Conservation (phyloP, 2,888 invertebrate species). For the Allacma fusca region DNA sequence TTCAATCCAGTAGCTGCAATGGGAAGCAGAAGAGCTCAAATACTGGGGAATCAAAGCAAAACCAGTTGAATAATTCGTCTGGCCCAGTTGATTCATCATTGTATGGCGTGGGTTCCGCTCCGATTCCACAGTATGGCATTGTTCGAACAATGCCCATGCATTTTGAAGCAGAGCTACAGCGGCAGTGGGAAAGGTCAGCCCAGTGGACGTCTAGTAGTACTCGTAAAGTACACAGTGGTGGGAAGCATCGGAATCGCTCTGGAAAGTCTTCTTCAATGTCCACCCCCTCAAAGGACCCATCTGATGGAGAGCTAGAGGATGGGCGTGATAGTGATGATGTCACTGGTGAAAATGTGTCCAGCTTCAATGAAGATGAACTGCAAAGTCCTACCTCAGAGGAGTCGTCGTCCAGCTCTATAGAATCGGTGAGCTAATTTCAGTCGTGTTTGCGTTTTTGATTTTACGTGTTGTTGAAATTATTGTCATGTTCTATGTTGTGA, state of each 20-base stretch:
- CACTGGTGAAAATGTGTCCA: background rate
- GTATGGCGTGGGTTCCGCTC: constrained; percentile 26
- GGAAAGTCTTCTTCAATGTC: constrained; percentile 23
- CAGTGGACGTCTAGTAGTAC: constrained; percentile 51
- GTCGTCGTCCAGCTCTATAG: constrained; percentile 37
- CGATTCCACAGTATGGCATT: constrained; percentile 51
- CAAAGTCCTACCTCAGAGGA: constrained; percentile 41
- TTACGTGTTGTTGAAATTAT: background rate
- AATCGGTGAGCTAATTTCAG: constrained; percentile 29
- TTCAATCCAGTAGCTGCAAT: background rate
- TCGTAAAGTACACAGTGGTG: constrained; percentile 45
- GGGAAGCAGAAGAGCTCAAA: constrained; percentile 8
- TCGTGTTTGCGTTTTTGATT: background rate
- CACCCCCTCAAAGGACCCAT: background rate
- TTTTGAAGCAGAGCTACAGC: constrained; percentile 58
- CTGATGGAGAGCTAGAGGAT: constrained; percentile 24
- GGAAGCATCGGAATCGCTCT: constrained; percentile 40
- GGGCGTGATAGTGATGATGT: constrained; percentile 13
- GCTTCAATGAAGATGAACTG: constrained; percentile 29
- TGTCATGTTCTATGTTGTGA: too few species aligned
- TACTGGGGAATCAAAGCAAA: constrained; percentile 8
- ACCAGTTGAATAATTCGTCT: constrained; percentile 14
- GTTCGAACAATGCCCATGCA: constrained; percentile 51
- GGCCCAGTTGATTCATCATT: constrained; percentile 18
- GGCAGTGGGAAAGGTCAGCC: constrained; percentile 58